These are phyloP conservation scores for Eupithecia vulgata DNA, from an alignment of 2,888 invertebrate species.

Conservation along the genomic window DNA sequence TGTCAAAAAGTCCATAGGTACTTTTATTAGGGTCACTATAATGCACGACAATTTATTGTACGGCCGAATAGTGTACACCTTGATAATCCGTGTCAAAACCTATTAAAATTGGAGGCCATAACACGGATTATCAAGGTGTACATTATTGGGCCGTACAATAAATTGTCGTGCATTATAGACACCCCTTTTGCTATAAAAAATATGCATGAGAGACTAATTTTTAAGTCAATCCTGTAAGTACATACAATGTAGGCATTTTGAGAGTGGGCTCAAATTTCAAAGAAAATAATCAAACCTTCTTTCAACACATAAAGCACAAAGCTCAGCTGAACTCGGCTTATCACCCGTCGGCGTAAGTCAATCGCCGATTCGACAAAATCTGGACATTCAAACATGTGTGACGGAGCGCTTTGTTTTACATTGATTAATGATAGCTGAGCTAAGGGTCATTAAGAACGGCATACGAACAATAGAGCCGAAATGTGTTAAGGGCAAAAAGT, in stretches of 20 bases:
- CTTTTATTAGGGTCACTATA: no score
- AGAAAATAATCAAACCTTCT: background rate
- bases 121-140: no score
- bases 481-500: slow-evolving; percentile 25
- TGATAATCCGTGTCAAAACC: no score
- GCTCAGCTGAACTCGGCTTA: slow-evolving; percentile 9
- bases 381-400: slow-evolving; percentile 27
- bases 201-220: no score
- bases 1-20: no score
- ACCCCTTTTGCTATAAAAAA: no score
- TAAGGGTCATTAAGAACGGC: slow-evolving; percentile 25
- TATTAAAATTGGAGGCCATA: no score
- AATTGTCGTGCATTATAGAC: no score
- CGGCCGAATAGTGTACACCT: no score
- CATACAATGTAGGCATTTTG: background rate
- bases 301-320: background rate
- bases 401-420: slow-evolving; percentile 27
- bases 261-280: background rate
- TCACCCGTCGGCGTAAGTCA: slow-evolving; percentile 4
- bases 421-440: slow-evolving; percentile 38
- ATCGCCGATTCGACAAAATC: slow-evolving; percentile 20
- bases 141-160: no score
- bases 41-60: no score
- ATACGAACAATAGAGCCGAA: slow-evolving; percentile 18
- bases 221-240: no score